Evolutionary conservation across 2,797 vertebrate species (phyloP).

Genomic region (Lates japonicus): DNA sequence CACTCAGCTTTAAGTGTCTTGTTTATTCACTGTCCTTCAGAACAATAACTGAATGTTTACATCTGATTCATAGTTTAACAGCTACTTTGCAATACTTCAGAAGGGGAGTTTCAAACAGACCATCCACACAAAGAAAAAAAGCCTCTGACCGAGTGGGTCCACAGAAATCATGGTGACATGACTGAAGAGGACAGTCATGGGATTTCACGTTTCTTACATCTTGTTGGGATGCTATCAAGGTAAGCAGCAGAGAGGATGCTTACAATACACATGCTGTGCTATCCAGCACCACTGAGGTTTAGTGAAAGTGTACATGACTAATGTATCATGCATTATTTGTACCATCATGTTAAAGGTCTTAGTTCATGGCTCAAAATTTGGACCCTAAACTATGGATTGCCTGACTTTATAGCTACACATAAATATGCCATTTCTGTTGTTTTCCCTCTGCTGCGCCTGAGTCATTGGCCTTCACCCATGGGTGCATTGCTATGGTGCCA

Average conservation of each 20-base stretch:
- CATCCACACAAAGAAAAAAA: neutral
- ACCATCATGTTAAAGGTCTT: neutral
- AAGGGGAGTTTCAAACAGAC: neutral
- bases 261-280: neutral
- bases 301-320: too few relatives aligned
- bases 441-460: constrained; percentile 1
- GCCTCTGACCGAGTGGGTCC: neutral
- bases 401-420: constrained; percentile 18
- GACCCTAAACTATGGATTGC: constrained; percentile 2
- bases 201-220: neutral
- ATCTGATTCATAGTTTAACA: neutral
- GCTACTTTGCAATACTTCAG: too few relatives aligned
- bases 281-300: too few relatives aligned
- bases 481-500: constrained; percentile 15
- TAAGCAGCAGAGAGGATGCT: constrained; percentile 11
- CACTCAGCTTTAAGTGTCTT: neutral
- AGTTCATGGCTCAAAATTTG: neutral
- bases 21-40: constrained; percentile 4
- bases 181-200: neutral
- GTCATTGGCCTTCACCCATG: constrained; percentile 30
- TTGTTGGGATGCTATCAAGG: constrained; percentile 1
- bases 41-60: neutral
- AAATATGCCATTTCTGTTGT: constrained; percentile 1
- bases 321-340: neutral
- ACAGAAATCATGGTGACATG: neutral